Base-by-base conservation (phyloP, 2,113 vertebrate species). In the Pithys albifrons region DNA sequence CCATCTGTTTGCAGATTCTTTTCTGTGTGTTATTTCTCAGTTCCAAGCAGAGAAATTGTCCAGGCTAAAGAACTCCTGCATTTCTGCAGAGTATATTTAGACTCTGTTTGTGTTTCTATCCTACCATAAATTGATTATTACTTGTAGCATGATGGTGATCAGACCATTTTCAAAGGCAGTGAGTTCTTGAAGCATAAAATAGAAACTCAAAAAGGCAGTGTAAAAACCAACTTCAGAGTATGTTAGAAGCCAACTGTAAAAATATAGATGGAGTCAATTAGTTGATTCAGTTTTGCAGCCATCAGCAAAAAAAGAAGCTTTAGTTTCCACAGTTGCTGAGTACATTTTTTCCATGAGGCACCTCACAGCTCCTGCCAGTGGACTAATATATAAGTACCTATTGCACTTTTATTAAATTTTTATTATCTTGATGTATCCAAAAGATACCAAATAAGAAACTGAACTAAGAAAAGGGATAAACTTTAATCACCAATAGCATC, bases 191-290 rank as follows among this genome's bases (percentile, higher is more conserved):
- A 95, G 49, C 62, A 94, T 77, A 83, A 95, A 96, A 90, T 85
- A 95, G 79, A 95, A 96, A 91, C 85, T 89, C 80, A 58, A 54
- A 85, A 85, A 97, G 78, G 65, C 39, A 74, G 87, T 70, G 77
- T 69, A 57, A 93, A 85, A 91, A 52, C 19, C 90, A 93, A 86
- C 75, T 85, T 95, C 29, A 46, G 69, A 94, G 90, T 96, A 91
- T 92, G 51, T 81, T 94, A 93, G 88, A 97, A 96, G 93, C 75
- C 90, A 97, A 92, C 77, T 95, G 88, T 97, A 96, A 96, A 97
- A 95, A 95, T 96, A 93, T 87, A 96, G 65, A 89, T 48, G 27
- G 89, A 97, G 75, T 93, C 82, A 95, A 96, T 97, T 96, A 97
- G 83, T 83, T 79, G 67, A 86, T 82, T 92, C 83, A 94, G 57